Conservation (phyloP, 2,888 invertebrate genomes). For the Griposia aprilina region DNA sequence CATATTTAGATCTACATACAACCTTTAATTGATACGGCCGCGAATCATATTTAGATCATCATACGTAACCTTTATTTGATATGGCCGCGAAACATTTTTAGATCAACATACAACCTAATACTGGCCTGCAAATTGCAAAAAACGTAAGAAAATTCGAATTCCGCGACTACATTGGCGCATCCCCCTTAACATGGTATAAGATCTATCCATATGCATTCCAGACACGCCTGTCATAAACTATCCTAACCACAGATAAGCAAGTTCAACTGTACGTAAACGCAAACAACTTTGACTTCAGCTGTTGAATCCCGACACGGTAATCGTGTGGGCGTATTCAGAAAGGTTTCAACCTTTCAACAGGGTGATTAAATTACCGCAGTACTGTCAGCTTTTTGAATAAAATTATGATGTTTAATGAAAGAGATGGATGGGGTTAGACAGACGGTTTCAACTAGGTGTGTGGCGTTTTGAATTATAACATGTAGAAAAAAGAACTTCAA, state of each 20-base stretch:
- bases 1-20: too few relatives aligned
- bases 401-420: background rate
- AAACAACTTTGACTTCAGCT: conserved; percentile 4
- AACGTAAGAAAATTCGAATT: too few relatives aligned
- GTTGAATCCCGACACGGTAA: conserved; percentile 16
- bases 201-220: background rate
- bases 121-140: too few relatives aligned
- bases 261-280: conserved; percentile 1
- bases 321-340: conserved; percentile 18
- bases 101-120: too few relatives aligned
- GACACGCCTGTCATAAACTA: conserved; percentile 14
- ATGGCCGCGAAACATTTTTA: too few relatives aligned
- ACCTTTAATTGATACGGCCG: too few relatives aligned
- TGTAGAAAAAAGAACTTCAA: too few relatives aligned
- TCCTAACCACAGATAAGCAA: conserved; percentile 17
- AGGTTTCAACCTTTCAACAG: background rate
- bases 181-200: background rate
- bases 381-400: conserved; percentile 22
- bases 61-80: too few relatives aligned
- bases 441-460: background rate
- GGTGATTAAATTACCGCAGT: conserved; percentile 33
- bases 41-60: too few relatives aligned
- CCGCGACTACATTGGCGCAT: too few relatives aligned
- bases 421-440: background rate
- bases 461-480: background rate